Evolutionary conservation across 2,113 vertebrate species (phyloP).

Genomic region (Mugil cephalus): DNA sequence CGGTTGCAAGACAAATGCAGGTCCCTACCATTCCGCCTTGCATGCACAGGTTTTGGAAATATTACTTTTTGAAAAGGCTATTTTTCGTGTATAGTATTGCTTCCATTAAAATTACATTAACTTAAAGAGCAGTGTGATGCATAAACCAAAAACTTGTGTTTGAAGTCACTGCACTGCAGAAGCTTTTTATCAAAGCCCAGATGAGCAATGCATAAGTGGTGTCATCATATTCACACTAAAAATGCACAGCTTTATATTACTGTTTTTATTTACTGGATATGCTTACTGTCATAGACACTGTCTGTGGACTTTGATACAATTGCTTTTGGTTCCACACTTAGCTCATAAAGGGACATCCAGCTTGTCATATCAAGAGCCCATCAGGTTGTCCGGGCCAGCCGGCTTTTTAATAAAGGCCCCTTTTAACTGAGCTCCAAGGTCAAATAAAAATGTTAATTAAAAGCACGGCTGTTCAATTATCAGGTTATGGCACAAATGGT

Average conservation of each 20-base stretch:
- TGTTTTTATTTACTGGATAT: background rate
- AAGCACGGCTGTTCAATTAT: conserved; percentile 30
- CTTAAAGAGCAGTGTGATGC: no score
- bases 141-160: background rate
- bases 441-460: conserved; percentile 47
- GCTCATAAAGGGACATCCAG: conserved; percentile 33
- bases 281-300: background rate
- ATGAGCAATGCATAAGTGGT: no score
- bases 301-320: conserved; percentile 11
- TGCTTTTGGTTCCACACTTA: background rate
- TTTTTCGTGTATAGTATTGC: no score
- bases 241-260: background rate
- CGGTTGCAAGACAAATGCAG: background rate
- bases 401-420: conserved; percentile 19
- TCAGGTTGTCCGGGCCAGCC: conserved; percentile 14
- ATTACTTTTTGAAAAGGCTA: no score
- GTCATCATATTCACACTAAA: background rate
- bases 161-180: background rate
- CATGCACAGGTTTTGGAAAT: no score
- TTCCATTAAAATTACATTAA: no score
- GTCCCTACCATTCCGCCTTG: no score
- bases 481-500: conserved; percentile 26
- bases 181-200: no score
- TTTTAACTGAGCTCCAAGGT: conserved; percentile 30
- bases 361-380: conserved; percentile 33